Evolutionary conservation across 2,888 invertebrate species (phyloP).

Genomic region (Tiliacea aurago): DNA sequence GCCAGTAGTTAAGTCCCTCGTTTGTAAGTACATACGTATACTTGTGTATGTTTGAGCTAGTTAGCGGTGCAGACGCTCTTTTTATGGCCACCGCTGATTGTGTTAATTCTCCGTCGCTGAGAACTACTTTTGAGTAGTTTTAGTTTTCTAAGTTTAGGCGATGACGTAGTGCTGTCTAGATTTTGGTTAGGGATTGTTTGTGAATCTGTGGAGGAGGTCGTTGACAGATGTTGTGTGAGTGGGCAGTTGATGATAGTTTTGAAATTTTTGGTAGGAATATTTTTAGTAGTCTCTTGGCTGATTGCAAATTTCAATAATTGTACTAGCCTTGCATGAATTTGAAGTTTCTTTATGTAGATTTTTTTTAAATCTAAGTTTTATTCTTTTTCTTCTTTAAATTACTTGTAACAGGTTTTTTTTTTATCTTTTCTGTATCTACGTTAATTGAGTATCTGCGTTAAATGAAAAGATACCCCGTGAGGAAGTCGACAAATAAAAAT

Average conservation of each 20-base stretch:
- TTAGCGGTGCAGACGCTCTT: constrained; percentile 53
- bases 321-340: neutral
- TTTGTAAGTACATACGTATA: constrained; percentile 69
- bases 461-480: neutral
- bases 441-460: neutral
- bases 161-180: constrained; percentile 36
- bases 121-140: constrained; percentile 46
- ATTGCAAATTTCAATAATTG: neutral
- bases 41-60: constrained; percentile 71
- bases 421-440: neutral
- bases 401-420: neutral
- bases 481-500: too few relatives aligned
- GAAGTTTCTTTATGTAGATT: neutral
- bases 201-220: constrained; percentile 17
- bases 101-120: constrained; percentile 54
- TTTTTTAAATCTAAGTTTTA: neutral
- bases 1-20: constrained; percentile 69
- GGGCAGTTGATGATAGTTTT: neutral
- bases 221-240: constrained; percentile 13
- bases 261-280: neutral
- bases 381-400: neutral
- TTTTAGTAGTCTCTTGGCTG: neutral
- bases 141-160: constrained; percentile 41
- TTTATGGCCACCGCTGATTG: constrained; percentile 58
- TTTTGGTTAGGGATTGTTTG: constrained; percentile 21